Conservation (phyloP, 2,113 vertebrate species). For the Talpa occidentalis region DNA sequence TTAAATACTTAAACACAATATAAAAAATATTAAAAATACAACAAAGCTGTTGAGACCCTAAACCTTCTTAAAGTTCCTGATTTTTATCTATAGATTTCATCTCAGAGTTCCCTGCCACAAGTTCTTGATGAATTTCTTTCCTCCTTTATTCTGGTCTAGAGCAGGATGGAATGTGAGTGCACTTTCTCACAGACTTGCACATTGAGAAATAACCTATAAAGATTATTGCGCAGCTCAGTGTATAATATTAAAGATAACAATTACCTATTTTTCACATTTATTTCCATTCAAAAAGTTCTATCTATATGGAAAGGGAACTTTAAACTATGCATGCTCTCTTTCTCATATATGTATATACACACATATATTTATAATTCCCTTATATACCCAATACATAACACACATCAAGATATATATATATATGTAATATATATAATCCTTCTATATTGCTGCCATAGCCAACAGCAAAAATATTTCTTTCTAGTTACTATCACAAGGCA, state of each 20-base stretch:
- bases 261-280: conserved; percentile 17
- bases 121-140: not conserved
- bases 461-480: not conserved
- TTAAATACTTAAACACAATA: not conserved
- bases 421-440: too few relatives aligned
- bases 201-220: not conserved
- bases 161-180: not conserved
- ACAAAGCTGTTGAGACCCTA: not conserved
- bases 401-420: not conserved
- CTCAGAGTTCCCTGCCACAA: not conserved
- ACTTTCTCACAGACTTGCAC: not conserved
- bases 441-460: not conserved
- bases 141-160: not conserved
- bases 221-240: not conserved
- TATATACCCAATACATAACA: not conserved
- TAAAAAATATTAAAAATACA: not conserved
- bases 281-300: conserved; percentile 36
- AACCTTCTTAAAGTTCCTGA: not conserved
- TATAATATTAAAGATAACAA: not conserved
- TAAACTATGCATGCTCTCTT: conserved; percentile 22
- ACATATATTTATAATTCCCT: not conserved
- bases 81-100: not conserved
- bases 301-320: conserved; percentile 10
- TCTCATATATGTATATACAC: not conserved
- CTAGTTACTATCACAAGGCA: not conserved